Evolutionary conservation across 2,797 vertebrate species (phyloP), one percentile per base, ranked within the genome.

Genomic region (Anisognathus igniventris): DNA sequence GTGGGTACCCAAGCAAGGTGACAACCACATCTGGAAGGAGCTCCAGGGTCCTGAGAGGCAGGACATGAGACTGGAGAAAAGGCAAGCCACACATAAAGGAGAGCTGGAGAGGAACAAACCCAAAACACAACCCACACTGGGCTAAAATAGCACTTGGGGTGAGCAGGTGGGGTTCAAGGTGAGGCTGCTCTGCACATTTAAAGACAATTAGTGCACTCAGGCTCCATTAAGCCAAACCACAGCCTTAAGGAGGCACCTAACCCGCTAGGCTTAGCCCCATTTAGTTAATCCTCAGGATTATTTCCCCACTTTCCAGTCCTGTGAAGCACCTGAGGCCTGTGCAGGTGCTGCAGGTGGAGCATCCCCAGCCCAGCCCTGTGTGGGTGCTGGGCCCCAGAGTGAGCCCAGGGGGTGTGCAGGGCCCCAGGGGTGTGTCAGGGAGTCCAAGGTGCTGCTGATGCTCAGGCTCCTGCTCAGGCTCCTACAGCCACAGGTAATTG

Each of bases 61-160:
- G 22, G 27, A 53, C 24, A 20, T 10, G 14, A 54, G 1, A 1
- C 54, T 72, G 28, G 30, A 57, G 37, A 10, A 0, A 8, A 28
- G 6, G 1, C 27, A 53, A 0, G 0, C 12, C 35, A 10, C 0
- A 0, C 0, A 39, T 1, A 5, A 17, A 56, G 0, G 7, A 50
- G 15, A 2, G 3, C 14, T 33, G 1, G 3, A 77, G 5, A 0
- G 3, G 6, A 37, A 0, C 5, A 7, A 3, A 12, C 0, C 4
- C 12, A 6, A 2, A 4, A 0, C 7, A 0, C 4, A 8, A 0
- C 58, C 60, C 14, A 4, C 0, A 4, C 58, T 61, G 86, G 16
- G 10, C 56, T 87, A 33, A 45, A 79, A 67, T 7, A 53, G 50
- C 39, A 1, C 16, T 13, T 3, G 10, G 92, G 18, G 35, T 16